These are phyloP conservation scores for Rhingia campestris DNA, from an alignment of 2,888 invertebrate genomes.

Conservation along the genomic window DNA sequence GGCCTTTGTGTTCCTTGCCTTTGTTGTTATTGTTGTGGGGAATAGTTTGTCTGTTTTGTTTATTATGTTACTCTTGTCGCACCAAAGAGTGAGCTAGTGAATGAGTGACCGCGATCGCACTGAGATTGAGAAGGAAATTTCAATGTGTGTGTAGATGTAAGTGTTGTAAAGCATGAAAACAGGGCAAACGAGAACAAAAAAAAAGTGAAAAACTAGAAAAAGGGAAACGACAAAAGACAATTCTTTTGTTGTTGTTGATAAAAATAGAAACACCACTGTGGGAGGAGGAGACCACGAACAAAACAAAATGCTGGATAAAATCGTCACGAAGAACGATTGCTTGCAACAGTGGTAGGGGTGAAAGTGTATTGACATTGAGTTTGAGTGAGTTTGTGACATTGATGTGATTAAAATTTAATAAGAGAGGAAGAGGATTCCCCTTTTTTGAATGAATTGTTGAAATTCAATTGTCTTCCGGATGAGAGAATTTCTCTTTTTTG, in stretches of 20 bases:
- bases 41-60: conserved; percentile 39
- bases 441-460: neutral
- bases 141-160: conserved; percentile 20
- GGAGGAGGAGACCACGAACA: conserved; percentile 7
- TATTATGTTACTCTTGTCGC: conserved; percentile 39
- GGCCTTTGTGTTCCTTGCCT: conserved; percentile 43
- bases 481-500: neutral
- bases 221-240: neutral
- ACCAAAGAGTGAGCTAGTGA: conserved; percentile 19
- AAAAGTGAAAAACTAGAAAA: conserved; percentile 2
- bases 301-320: conserved; percentile 5
- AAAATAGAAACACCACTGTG: conserved; percentile 40
- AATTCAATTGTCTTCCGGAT: neutral
- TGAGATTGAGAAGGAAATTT: conserved; percentile 5
- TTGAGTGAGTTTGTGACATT: neutral
- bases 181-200: neutral
- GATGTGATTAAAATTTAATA: neutral
- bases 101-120: conserved; percentile 51
- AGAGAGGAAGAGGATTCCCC: neutral
- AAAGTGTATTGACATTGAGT: neutral
- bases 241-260: conserved; percentile 11
- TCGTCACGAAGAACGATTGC: conserved; percentile 15
- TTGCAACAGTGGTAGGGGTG: neutral
- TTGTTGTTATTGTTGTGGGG: conserved; percentile 30
- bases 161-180: conserved; percentile 48